phyloP scores from a whole-genome alignment of 2,113 vertebrate genomes.

The Dascyllus trimaculatus region DNA sequence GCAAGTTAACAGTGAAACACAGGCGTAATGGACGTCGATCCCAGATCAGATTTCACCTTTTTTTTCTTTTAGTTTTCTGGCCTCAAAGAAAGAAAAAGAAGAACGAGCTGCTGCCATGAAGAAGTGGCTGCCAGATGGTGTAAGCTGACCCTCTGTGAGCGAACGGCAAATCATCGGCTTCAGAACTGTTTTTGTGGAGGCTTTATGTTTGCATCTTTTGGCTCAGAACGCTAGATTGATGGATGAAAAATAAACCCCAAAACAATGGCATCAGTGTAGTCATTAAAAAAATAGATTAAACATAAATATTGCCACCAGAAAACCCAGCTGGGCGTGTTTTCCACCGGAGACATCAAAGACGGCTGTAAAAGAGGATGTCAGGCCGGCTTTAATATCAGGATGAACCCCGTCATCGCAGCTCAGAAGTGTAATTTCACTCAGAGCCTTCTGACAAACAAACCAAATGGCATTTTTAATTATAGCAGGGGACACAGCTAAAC shows the following conservation, averaged over 20 bases:
- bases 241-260: neutral
- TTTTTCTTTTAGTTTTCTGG: neutral
- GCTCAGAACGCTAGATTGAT: neutral
- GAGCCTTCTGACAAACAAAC: neutral
- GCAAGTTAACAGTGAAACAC: neutral
- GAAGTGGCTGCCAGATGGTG: neutral
- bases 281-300: neutral
- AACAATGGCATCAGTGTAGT: neutral
- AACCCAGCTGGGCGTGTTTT: neutral
- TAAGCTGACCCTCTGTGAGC: neutral
- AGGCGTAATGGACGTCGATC: neutral
- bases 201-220: neutral
- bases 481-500: neutral
- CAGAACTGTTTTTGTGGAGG: neutral
- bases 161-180: neutral
- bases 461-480: neutral
- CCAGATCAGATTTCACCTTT: neutral
- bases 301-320: slow-evolving; percentile 2
- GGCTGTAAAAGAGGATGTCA: slow-evolving; percentile 6
- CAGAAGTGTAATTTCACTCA: neutral
- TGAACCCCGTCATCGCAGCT: slow-evolving; percentile 3
- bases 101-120: too few species aligned
- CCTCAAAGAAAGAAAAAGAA: too few species aligned
- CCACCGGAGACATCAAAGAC: slow-evolving; percentile 7
- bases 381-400: neutral